Evolutionary conservation across 1,140 invertebrate species (phyloP).

Genomic region (Musca vetustissima): DNA sequence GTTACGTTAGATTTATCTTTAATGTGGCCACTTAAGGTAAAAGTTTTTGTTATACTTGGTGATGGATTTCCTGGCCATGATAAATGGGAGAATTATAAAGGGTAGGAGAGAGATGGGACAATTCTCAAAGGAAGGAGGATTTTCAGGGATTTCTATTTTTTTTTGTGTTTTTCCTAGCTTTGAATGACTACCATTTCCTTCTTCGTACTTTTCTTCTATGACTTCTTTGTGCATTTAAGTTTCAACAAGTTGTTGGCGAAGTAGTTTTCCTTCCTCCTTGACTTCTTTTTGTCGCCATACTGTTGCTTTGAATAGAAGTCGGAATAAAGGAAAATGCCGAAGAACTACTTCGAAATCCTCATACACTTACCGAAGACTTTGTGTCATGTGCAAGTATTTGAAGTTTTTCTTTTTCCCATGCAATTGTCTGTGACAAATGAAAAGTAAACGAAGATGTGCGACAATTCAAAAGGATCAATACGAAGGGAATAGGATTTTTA

Average conservation of each 20-base stretch:
- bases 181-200: slow-evolving; percentile 10
- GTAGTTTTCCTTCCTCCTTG: no score
- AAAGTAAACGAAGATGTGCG: no score
- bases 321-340: no score
- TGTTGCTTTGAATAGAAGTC: no score
- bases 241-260: slow-evolving; percentile 18
- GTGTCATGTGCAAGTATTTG: slow-evolving; percentile 19
- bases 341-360: neutral
- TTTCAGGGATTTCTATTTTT: neutral
- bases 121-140: neutral
- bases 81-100: neutral
- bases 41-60: slow-evolving; percentile 3
- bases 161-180: neutral
- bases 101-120: no score
- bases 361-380: slow-evolving; percentile 17
- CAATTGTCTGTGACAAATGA: slow-evolving; percentile 15
- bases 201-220: no score
- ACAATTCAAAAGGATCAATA: no score
- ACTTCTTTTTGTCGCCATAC: neutral
- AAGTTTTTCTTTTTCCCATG: neutral
- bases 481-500: no score
- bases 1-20: slow-evolving; percentile 17
- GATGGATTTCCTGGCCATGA: neutral
- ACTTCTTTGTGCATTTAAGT: neutral
- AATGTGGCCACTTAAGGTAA: slow-evolving; percentile 23